phyloP scores from a whole-genome alignment of 2,113 vertebrate genomes.

The Salminus brasiliensis region DNA sequence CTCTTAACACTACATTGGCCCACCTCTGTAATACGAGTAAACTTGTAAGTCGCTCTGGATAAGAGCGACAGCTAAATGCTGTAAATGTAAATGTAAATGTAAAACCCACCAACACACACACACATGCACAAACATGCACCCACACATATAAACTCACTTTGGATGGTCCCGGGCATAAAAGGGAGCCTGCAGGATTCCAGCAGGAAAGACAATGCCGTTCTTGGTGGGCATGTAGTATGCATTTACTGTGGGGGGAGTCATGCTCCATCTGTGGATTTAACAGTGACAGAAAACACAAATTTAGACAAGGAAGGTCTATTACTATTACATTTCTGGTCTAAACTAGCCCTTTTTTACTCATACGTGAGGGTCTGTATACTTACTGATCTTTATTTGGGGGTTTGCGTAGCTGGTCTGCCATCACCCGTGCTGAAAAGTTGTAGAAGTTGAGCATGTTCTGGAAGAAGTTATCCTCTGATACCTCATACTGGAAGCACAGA shows the following conservation, averaged over 20 bases:
- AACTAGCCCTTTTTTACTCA: neutral
- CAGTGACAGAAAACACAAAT: neutral
- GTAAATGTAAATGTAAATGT: too few species aligned
- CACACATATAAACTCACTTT: slow-evolving; percentile 80
- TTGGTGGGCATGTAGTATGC: slow-evolving; percentile 98
- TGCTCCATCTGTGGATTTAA: slow-evolving; percentile 87
- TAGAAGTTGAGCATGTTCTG: slow-evolving; percentile 98
- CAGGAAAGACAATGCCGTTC: slow-evolving; percentile 96
- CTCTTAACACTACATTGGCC: too few species aligned
- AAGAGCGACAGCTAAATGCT: too few species aligned
- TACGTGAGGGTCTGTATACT: too few species aligned
- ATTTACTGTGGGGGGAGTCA: slow-evolving; percentile 97
- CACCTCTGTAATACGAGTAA: too few species aligned
- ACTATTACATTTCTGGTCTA: neutral
- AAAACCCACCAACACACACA: neutral
- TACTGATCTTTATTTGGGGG: slow-evolving; percentile 96
- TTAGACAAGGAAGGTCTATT: neutral
- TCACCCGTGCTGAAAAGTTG: slow-evolving; percentile 96
- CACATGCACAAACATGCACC: slow-evolving; percentile 38
- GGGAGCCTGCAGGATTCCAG: slow-evolving; percentile 95
- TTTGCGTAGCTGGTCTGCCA: slow-evolving; percentile 97
- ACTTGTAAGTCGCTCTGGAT: too few species aligned
- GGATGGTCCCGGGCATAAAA: slow-evolving; percentile 94
- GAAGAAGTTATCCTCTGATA: slow-evolving; percentile 96
- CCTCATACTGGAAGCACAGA: slow-evolving; percentile 84